Evolutionary conservation across 2,113 vertebrate species (phyloP).

Genomic region (cattle (Bos taurus)): DNA sequence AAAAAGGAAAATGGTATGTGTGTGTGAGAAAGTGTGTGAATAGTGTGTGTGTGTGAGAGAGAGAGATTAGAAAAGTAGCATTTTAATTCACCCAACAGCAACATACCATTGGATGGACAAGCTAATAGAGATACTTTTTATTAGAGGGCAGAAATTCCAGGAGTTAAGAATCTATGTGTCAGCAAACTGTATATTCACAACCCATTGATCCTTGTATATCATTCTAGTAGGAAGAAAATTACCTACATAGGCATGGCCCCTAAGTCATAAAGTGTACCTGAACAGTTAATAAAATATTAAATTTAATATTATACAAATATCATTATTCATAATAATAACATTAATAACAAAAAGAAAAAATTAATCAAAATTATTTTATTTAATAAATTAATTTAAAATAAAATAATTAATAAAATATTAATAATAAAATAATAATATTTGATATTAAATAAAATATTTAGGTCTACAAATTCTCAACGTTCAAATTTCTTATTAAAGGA

Average conservation of each 20-base stretch:
- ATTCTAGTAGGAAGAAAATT: neutral
- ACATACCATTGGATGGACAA: neutral
- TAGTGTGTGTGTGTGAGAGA: neutral
- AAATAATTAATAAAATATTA: too few species aligned
- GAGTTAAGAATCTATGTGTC: neutral
- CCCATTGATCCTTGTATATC: neutral
- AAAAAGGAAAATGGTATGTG: neutral
- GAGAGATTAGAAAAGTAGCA: neutral
- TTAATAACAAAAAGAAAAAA: too few species aligned
- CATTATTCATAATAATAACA: too few species aligned
- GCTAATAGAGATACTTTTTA: neutral
- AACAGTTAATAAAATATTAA: neutral
- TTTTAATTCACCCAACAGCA: neutral
- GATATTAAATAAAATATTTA: neutral
- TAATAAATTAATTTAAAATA: too few species aligned
- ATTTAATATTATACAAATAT: too few species aligned
- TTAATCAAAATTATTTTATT: too few species aligned
- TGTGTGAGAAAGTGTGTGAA: neutral
- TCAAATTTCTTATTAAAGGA: neutral
- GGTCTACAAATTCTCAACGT: neutral
- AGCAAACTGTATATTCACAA: neutral
- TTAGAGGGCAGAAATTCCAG: neutral
- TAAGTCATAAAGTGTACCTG: neutral
- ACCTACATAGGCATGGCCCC: neutral
- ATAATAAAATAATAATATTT: too few species aligned